Evolutionary conservation across 2,113 vertebrate genomes (phyloP).

Genomic region (Sapajus apella): DNA sequence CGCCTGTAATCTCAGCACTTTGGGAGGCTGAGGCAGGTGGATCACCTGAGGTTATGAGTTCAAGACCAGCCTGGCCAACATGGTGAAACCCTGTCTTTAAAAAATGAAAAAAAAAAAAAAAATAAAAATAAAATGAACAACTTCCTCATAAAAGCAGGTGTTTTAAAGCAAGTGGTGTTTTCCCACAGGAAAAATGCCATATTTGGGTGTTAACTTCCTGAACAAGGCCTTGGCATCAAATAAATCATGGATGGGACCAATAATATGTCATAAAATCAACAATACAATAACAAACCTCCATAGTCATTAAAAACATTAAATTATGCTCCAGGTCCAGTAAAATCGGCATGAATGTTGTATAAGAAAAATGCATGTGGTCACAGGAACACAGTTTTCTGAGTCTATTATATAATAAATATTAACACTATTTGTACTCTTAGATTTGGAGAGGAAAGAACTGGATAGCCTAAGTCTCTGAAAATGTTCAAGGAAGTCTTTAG

Average conservation of each 20-base stretch:
- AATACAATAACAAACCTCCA: background rate
- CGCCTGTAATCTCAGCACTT: too few relatives aligned
- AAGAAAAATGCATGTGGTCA: background rate
- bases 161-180: slow-evolving; percentile 44
- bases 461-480: background rate
- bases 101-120: too few relatives aligned
- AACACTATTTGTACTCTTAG: background rate
- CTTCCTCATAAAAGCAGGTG: background rate
- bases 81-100: too few relatives aligned
- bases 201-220: slow-evolving; percentile 51
- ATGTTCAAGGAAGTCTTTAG: background rate
- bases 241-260: slow-evolving; percentile 48
- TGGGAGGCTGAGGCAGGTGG: too few relatives aligned
- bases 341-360: background rate
- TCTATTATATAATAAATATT: slow-evolving; percentile 18
- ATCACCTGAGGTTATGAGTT: too few relatives aligned
- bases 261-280: background rate
- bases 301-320: slow-evolving; percentile 35
- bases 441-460: slow-evolving; percentile 11
- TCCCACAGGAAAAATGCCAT: background rate
- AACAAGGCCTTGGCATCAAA: background rate
- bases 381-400: background rate
- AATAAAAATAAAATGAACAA: too few relatives aligned
- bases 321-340: background rate
- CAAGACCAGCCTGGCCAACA: too few relatives aligned